These are phyloP conservation scores for Notarius quadriscutis DNA, from an alignment of 2,113 vertebrate genomes.

Conservation along the genomic window DNA sequence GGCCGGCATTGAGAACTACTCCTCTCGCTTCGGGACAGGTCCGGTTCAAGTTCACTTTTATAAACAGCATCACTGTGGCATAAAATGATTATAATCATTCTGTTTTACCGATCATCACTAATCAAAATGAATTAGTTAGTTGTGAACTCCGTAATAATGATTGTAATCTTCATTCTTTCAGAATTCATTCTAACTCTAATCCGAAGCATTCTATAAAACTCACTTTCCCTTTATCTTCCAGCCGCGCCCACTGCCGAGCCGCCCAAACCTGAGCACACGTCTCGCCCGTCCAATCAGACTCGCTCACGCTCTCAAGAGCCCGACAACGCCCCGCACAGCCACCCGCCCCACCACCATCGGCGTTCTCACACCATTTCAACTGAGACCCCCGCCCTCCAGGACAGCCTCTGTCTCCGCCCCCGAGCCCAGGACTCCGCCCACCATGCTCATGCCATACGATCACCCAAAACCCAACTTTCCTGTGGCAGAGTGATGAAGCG, in stretches of 20 bases:
- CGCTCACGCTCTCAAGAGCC: conserved; percentile 94
- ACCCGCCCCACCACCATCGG: conserved; percentile 75
- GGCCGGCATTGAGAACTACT: conserved; percentile 98
- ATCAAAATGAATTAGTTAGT: not conserved
- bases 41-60: conserved; percentile 28
- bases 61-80: not conserved
- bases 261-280: conserved; percentile 77
- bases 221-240: conserved; percentile 20
- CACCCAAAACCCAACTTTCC: conserved; percentile 81
- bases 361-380: conserved; percentile 79
- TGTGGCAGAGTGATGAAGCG: conserved; percentile 81
- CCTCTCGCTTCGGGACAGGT: conserved; percentile 94
- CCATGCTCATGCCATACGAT: conserved; percentile 83
- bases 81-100: not conserved
- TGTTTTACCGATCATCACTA: not conserved
- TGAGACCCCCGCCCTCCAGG: conserved; percentile 59
- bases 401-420: conserved; percentile 65
- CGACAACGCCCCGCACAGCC: conserved; percentile 78
- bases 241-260: conserved; percentile 65
- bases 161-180: too few relatives aligned
- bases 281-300: conserved; percentile 81
- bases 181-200: too few relatives aligned
- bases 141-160: not conserved
- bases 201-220: not conserved
- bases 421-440: conserved; percentile 79